phyloP scores from a whole-genome alignment of 2,888 invertebrate species.

The Lithophane leautieri region DNA sequence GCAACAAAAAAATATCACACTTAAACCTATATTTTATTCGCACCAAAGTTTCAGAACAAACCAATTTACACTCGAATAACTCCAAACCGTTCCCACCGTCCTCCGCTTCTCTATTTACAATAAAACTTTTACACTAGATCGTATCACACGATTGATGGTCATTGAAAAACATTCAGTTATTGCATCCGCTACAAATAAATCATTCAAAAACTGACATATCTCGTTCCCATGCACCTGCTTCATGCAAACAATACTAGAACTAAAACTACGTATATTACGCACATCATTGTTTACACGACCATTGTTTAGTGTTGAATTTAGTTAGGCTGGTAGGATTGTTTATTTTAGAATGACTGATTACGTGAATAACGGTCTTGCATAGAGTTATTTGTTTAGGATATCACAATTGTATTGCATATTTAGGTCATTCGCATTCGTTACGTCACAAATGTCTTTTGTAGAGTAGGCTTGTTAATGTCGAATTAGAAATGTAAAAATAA shows the following conservation, averaged over 20 bases:
- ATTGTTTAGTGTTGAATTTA: slow-evolving; percentile 47
- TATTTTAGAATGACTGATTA: slow-evolving; percentile 58
- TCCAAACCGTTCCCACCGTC: slow-evolving; percentile 39
- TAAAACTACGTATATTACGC: slow-evolving; percentile 31
- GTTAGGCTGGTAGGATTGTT: slow-evolving; percentile 19
- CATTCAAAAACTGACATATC: slow-evolving; percentile 63
- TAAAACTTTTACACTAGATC: slow-evolving; percentile 56
- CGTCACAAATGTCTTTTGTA: slow-evolving; percentile 9
- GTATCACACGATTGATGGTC: slow-evolving; percentile 62
- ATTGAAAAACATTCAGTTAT: slow-evolving; percentile 63
- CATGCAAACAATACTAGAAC: slow-evolving; percentile 47
- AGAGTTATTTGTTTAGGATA: slow-evolving; percentile 52
- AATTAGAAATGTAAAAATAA: background rate
- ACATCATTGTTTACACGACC: slow-evolving; percentile 42
- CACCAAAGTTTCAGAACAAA: slow-evolving; percentile 11
- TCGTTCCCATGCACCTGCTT: slow-evolving; percentile 65
- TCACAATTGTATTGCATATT: slow-evolving; percentile 34
- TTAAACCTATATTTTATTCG: background rate
- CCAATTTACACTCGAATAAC: slow-evolving; percentile 28
- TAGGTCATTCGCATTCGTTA: slow-evolving; percentile 22
- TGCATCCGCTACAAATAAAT: slow-evolving; percentile 63
- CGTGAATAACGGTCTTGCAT: slow-evolving; percentile 42
- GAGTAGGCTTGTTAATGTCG: too few species aligned
- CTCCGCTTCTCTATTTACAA: slow-evolving; percentile 34
- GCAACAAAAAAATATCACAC: background rate